Percentiles rank a stretch among this genome's conserved stretches.
Conservation (phyloP, 2,888 invertebrate genomes). For the Dasypogon diadema region DNA sequence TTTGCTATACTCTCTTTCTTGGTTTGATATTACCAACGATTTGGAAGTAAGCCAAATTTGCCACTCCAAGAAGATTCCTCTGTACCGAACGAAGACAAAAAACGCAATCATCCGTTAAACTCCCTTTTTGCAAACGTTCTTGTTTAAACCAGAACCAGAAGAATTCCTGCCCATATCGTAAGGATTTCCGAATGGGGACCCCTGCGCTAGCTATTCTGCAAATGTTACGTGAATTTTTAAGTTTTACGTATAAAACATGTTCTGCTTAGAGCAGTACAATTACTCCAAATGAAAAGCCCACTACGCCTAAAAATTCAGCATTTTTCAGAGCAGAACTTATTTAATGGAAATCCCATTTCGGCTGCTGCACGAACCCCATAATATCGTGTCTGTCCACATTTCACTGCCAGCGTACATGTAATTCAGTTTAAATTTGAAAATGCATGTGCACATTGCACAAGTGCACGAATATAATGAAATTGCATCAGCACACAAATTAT, state of each 20-base stretch:
- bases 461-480: constrained; percentile 17
- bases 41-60: constrained; percentile 44
- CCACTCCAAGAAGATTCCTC: constrained; percentile 29
- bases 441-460: neutral
- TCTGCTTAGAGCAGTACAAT: constrained; percentile 14
- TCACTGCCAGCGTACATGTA: constrained; percentile 9
- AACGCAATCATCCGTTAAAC: constrained; percentile 46
- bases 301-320: neutral
- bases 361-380: neutral
- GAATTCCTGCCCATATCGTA: constrained; percentile 32
- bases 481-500: constrained; percentile 34
- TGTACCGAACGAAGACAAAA: constrained; percentile 26
- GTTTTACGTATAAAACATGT: neutral
- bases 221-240: constrained; percentile 24
- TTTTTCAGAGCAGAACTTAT: constrained; percentile 13
- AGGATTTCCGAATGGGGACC: neutral
- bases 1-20: constrained; percentile 18
- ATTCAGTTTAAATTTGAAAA: neutral
- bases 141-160: constrained; percentile 28
- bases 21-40: constrained; percentile 40
- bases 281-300: constrained; percentile 18
- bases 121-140: constrained; percentile 21
- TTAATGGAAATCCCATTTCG: constrained; percentile 12
- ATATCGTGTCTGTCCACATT: constrained; percentile 3
- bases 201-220: neutral